Evolutionary conservation across 2,888 invertebrate species (phyloP).

Genomic region (Tetrapedia diversipes): DNA sequence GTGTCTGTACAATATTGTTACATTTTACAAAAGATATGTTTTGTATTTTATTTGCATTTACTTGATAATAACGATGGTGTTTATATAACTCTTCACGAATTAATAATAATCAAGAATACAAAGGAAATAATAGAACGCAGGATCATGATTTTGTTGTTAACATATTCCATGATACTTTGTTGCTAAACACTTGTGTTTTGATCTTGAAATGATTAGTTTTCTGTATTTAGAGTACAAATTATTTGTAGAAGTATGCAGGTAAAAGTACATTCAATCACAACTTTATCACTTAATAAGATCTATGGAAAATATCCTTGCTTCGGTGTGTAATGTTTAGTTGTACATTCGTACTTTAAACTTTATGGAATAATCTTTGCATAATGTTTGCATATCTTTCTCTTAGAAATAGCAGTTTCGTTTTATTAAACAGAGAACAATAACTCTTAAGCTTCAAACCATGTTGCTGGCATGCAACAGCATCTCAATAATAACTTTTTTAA

Average conservation of each 20-base stretch:
- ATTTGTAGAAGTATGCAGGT: background rate
- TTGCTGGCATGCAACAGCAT: background rate
- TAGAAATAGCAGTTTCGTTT: no score
- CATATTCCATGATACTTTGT: no score
- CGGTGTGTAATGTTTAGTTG: background rate
- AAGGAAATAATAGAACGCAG: no score
- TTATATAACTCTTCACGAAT: background rate
- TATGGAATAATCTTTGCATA: background rate
- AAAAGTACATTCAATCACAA: background rate
- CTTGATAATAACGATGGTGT: background rate
- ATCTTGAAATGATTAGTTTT: background rate
- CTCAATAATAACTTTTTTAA: background rate
- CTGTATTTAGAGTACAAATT: background rate
- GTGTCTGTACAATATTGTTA: background rate
- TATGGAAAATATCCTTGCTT: background rate
- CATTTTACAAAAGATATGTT: constrained; percentile 14
- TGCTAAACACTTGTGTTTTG: no score
- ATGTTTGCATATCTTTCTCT: background rate
- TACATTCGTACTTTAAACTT: background rate
- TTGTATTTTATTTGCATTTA: background rate
- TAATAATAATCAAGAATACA: no score
- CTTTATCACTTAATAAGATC: background rate
- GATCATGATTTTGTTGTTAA: no score
- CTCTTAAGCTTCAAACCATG: background rate
- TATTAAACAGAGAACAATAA: background rate